phyloP scores from a whole-genome alignment of 2,888 invertebrate species.

The Dryobotodes eremita region DNA sequence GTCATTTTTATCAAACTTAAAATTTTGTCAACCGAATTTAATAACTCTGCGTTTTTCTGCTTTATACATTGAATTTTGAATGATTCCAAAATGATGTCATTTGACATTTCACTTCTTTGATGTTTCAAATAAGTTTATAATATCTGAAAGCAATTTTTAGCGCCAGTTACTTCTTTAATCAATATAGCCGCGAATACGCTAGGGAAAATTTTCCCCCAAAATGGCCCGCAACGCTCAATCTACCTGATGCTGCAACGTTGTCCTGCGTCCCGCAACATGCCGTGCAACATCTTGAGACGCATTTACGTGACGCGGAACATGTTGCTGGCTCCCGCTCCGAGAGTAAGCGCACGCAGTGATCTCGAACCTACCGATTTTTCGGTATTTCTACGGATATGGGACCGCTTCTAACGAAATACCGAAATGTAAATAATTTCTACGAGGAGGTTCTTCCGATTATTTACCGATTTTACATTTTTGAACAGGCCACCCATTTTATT shows the following conservation, averaged over 20 bases:
- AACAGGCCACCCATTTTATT: too few relatives aligned
- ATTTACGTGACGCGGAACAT: neutral
- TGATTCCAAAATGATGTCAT: slow-evolving; percentile 23
- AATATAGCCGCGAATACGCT: neutral
- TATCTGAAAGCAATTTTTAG: neutral
- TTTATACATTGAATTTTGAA: slow-evolving; percentile 28
- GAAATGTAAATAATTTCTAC: too few relatives aligned
- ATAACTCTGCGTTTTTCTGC: neutral
- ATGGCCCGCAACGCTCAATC: neutral
- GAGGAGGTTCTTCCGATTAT: too few relatives aligned
- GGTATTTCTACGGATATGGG: too few relatives aligned
- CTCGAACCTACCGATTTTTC: too few relatives aligned
- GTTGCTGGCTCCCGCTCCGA: neutral
- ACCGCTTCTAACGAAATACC: too few relatives aligned
- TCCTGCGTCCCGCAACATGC: neutral
- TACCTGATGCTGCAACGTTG: neutral
- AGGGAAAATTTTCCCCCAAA: neutral
- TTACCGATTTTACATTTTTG: too few relatives aligned
- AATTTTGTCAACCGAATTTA: neutral
- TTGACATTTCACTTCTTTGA: slow-evolving; percentile 21
- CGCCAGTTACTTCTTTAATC: slow-evolving; percentile 34
- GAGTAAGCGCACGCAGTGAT: neutral
- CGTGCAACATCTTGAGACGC: neutral
- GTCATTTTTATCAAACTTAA: slow-evolving; percentile 40
- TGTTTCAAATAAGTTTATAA: neutral